Conservation (phyloP, 2,888 invertebrate genomes). For the Pegoplata infirma region DNA sequence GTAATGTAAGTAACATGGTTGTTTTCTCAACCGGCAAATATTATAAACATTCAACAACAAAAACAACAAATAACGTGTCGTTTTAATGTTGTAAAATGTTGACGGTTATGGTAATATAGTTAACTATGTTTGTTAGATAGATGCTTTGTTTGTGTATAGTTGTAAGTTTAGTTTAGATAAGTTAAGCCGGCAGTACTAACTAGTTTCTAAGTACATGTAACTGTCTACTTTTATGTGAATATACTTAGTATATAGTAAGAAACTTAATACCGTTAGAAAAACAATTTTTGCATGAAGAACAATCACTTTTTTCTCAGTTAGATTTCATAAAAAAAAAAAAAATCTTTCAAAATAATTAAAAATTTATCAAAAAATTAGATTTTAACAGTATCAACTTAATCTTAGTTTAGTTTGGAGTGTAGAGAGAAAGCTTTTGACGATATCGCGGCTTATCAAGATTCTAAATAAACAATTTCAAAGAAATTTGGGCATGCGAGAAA, state of each 20-base stretch:
- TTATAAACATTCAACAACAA: conserved; percentile 36
- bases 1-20: conserved; percentile 53
- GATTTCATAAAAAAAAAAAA: too few species aligned
- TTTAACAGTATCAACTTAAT: too few species aligned
- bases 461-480: too few species aligned
- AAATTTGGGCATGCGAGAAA: too few species aligned
- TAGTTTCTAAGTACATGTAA: conserved; percentile 51
- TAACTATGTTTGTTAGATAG: conserved; percentile 10
- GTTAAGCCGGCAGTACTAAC: conserved; percentile 53
- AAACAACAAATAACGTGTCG: conserved; percentile 48
- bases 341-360: too few species aligned
- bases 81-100: conserved; percentile 53
- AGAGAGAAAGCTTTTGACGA: too few species aligned
- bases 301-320: conserved; percentile 42
- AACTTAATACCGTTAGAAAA: conserved; percentile 53
- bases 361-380: too few species aligned
- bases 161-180: conserved; percentile 2
- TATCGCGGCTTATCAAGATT: too few species aligned
- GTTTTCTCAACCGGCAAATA: conserved; percentile 56
- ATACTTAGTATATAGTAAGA: conserved; percentile 40
- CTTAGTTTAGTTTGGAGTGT: too few species aligned
- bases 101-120: conserved; percentile 44
- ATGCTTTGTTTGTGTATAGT: not conserved
- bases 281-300: conserved; percentile 52
- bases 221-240: conserved; percentile 49